Evolutionary conservation across 2,888 invertebrate species (phyloP), one percentile per base, ranked within the genome.

Genomic region (Hypolimnas misippus): DNA sequence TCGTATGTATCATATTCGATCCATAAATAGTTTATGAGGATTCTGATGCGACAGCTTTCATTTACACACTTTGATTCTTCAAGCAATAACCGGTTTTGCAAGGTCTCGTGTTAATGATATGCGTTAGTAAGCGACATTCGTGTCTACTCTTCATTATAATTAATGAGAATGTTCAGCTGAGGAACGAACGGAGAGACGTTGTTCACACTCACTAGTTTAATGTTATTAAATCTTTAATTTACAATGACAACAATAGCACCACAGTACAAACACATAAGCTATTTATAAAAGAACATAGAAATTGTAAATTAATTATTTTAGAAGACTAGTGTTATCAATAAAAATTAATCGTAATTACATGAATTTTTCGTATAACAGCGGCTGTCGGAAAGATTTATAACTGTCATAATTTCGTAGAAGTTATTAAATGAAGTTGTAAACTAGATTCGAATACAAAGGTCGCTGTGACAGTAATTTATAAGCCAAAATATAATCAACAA

Each of bases 81-180:
- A 42, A 52, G 8, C 14, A 53, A 54, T 51, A 65, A 68, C 69
- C 57, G 62, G 67, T 66, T 66, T 38, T 40, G 50, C 62, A 58
- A 65, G 65, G 65, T 62, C 63, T 56, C 25, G 51, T 54, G 50
- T 61, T 58, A 61, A 65, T 58, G 40, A 63, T 46, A 58, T 58
- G 56, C 52, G 55, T 61, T 63, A 52, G 52, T 58, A 66, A 56
- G 55, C 40, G 58, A 56, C 58, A 67, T 56, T 63, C 19, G 50
- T 56, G 35, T 53, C 61, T 53, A 56, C 40, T 57, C 60, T 54
- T 57, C 61, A 63, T 53, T 61, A 61, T 63, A 61, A 65, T 63
- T 63, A 61, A 68, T 57, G 58, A 59, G 61, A 56, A 61, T 53
- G 29, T 44, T 62, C 46, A 19, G 25, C 14, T 42, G 10, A 60